Evolutionary conservation across 2,113 vertebrate genomes (phyloP), one percentile per base, ranked within the genome.

Genomic region (Arenaria interpres): DNA sequence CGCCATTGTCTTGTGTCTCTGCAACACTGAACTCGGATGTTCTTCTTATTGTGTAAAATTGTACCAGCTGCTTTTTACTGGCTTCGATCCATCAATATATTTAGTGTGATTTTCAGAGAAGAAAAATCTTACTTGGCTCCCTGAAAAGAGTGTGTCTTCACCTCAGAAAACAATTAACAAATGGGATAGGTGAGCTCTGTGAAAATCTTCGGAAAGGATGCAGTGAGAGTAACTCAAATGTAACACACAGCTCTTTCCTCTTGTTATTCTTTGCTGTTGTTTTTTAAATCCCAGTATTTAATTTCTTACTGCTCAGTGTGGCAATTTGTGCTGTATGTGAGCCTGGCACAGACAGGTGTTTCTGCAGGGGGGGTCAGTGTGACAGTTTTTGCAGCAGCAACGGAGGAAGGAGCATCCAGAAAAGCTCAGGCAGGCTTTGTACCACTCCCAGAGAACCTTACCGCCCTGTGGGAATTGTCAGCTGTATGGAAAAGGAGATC

Each of bases 21-120:
- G 72, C 83, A 81, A 18, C 2, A 2, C 72, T n/a, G 15, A 93
- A 59, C 48, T 80, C 35, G 4, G 33, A 39, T 78, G 35, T 41
- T 86, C 50, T 77, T 89, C 48, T 71, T 64, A 13, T 0, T 67
- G 24, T 43, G 32, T 89, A 56, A 81, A 90, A 67, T 87, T 11
- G 33, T 13, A 63, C 33, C 72, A 63, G n/a, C 67, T 83, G 43
- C 46, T 83, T 89, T 82, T 35, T n/a, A 20, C 14, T 94, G 77
- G 43, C 75, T 79, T 54, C 0, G 0, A n/a, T 53, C 63, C 35
- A 48, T 80, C 54, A 18, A 11, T 51, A 4, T 30, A 74, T 84
- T 82, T 46, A 80, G 60, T 63, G 46, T 69, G 41, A 39, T 88
- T 79, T 88, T 84, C 28, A 50, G 56, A 85, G 41, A 22, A 51